Percentiles rank a stretch among this genome's conserved stretches.
Conservation (phyloP, 2,797 vertebrate species). For the Anguilla marmorata region DNA sequence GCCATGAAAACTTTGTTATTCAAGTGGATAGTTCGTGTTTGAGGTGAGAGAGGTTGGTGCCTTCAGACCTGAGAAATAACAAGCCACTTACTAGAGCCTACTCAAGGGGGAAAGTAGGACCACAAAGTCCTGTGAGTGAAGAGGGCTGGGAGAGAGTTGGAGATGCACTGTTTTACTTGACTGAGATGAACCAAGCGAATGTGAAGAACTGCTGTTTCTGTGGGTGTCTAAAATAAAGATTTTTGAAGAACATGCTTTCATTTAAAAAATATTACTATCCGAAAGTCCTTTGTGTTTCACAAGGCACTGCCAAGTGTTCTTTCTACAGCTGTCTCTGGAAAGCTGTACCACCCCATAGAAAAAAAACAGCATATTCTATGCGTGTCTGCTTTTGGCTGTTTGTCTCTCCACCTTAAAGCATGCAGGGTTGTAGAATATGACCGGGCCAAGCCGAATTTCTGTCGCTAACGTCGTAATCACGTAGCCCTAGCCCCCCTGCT, state of each 20-base stretch:
- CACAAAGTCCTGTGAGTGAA: neutral
- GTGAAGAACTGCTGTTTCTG: neutral
- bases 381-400: neutral
- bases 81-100: neutral
- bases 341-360: too few relatives aligned
- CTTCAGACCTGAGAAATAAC: neutral
- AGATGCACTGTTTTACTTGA: neutral
- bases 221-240: neutral
- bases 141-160: neutral
- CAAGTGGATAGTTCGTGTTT: neutral
- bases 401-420: neutral
- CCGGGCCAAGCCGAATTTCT: constrained; percentile 38
- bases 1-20: neutral
- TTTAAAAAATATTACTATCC: neutral
- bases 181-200: neutral
- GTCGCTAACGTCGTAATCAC: constrained; percentile 67
- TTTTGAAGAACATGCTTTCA: neutral
- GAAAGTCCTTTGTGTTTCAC: neutral
- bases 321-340: neutral
- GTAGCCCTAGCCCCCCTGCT: constrained; percentile 55
- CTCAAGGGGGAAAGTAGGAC: neutral
- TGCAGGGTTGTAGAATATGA: neutral
- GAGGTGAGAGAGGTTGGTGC: neutral
- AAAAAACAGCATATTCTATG: neutral
- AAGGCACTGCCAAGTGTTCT: neutral